Evolutionary conservation across 2,113 vertebrate genomes (phyloP).

Genomic region (Rynchops niger): DNA sequence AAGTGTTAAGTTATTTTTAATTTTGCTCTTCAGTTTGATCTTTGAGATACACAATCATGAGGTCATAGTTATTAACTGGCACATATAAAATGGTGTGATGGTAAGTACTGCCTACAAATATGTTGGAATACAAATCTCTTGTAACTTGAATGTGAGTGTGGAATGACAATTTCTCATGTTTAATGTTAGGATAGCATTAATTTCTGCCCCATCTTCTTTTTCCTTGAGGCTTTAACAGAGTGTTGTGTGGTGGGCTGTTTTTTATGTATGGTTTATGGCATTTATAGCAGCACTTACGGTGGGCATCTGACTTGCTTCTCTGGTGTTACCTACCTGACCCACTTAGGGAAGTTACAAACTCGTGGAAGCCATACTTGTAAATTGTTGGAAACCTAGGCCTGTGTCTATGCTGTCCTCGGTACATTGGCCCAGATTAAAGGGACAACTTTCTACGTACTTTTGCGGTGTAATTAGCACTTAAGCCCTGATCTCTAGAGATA

Average conservation of each 20-base stretch:
- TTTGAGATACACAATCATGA: background rate
- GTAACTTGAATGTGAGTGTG: background rate
- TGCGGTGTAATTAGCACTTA: conserved; percentile 34
- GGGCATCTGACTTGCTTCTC: background rate
- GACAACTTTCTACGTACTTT: conserved; percentile 46
- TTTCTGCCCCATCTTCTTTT: background rate
- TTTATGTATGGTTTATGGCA: background rate
- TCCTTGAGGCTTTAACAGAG: background rate
- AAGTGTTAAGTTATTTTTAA: background rate
- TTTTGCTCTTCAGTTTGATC: background rate
- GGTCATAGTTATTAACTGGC: background rate
- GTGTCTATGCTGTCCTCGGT: background rate
- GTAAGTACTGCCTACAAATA: background rate
- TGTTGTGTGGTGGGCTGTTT: background rate
- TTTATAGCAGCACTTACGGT: background rate
- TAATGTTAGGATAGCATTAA: background rate
- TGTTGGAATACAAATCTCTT: background rate
- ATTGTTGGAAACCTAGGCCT: background rate
- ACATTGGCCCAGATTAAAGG: conserved; percentile 16
- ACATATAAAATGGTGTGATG: background rate
- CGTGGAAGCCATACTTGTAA: background rate
- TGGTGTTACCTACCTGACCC: conserved; percentile 1
- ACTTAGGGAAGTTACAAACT: background rate
- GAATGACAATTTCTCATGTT: background rate
- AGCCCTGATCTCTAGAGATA: conserved; percentile 20